Evolutionary conservation across 2,113 vertebrate species (phyloP).

Genomic region (Pelobates fuscus): DNA sequence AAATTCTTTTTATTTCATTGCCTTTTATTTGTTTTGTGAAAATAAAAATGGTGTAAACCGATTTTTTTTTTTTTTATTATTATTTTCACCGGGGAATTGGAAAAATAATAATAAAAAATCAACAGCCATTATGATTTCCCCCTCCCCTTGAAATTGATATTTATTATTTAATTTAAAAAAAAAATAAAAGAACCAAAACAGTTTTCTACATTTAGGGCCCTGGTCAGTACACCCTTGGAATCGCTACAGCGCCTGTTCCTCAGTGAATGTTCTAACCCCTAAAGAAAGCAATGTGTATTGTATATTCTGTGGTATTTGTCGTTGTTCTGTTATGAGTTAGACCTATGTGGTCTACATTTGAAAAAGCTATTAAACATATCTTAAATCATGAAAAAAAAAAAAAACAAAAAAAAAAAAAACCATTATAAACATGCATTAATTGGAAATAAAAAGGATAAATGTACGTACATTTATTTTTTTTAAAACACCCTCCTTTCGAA

Average conservation of each 20-base stretch:
- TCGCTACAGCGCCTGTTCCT: constrained; percentile 20
- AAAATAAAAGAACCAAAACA: neutral
- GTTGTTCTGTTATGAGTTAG: constrained; percentile 50
- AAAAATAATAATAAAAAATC: too few species aligned
- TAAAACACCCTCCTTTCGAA: too few species aligned
- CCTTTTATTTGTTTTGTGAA: constrained; percentile 15
- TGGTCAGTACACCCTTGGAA: constrained; percentile 14
- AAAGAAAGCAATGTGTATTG: constrained; percentile 49
- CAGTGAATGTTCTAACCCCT: constrained; percentile 46
- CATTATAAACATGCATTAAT: too few species aligned
- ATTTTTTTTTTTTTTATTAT: constrained; percentile 3
- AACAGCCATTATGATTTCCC: neutral
- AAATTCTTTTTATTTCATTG: too few species aligned
- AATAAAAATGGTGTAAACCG: constrained; percentile 2
- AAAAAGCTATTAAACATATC: constrained; percentile 51
- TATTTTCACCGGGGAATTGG: neutral
- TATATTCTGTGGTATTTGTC: constrained; percentile 51
- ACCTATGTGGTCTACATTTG: constrained; percentile 37
- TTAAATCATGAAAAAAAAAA: constrained; percentile 27
- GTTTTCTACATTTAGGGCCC: constrained; percentile 11
- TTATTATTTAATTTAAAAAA: neutral
- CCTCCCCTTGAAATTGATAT: neutral
- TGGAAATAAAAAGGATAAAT: too few species aligned
- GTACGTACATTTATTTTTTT: too few species aligned
- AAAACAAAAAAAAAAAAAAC: too few species aligned